Conservation (phyloP, 2,113 vertebrate genomes). For the Rhynchomys soricoides region DNA sequence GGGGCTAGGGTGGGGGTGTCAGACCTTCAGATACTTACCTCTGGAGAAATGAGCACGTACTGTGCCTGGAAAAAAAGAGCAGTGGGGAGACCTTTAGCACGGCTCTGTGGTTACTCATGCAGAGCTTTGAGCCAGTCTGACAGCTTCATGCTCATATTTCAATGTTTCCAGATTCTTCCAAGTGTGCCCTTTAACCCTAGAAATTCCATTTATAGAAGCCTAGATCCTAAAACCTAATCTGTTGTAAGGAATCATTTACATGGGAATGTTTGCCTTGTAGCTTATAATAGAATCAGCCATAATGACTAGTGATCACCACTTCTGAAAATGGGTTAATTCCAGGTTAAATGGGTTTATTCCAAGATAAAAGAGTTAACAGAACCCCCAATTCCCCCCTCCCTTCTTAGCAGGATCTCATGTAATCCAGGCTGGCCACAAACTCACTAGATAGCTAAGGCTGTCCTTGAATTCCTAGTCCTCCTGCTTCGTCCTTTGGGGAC, state of each 20-base stretch:
- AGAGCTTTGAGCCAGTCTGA: neutral
- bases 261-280: neutral
- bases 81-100: neutral
- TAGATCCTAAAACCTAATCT: neutral
- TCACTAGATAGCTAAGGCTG: neutral
- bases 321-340: neutral
- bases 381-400: too few species aligned
- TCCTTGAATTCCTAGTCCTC: neutral
- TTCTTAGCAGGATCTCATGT: neutral
- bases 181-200: neutral
- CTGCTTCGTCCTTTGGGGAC: neutral
- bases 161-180: neutral
- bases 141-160: neutral
- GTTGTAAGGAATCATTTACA: neutral
- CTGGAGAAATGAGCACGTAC: constrained; percentile 86
- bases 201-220: neutral
- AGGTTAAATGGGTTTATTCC: neutral
- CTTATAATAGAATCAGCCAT: neutral
- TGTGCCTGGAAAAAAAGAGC: constrained; percentile 81
- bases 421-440: neutral
- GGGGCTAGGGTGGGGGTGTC: neutral
- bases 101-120: rapidly evolving
- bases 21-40: constrained; percentile 81
- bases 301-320: neutral
- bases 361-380: neutral